phyloP scores from a whole-genome alignment of 2,797 vertebrate genomes.

The Cryptoprocta ferox region DNA sequence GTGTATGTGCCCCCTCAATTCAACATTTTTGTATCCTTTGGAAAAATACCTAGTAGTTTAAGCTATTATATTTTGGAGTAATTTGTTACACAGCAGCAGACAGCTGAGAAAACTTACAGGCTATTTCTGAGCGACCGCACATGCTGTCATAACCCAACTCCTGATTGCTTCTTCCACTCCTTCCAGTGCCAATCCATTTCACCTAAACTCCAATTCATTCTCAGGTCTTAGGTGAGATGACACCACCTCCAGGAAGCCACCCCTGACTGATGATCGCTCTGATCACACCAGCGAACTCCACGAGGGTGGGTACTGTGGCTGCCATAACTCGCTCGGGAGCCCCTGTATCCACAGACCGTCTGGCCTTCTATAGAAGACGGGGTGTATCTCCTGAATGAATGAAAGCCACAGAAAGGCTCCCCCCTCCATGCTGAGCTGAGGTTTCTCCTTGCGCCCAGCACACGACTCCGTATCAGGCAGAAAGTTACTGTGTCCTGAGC shows the following conservation, averaged over 20 bases:
- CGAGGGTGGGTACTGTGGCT: not conserved
- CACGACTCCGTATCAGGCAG: not conserved
- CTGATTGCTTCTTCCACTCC: not conserved
- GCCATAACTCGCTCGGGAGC: not conserved
- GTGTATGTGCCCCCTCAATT: no score
- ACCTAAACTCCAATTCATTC: not conserved
- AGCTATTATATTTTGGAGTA: not conserved
- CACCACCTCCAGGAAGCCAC: not conserved
- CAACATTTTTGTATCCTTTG: no score
- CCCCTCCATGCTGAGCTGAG: not conserved
- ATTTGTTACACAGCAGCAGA: not conserved
- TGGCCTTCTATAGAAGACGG: not conserved
- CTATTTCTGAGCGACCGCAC: not conserved
- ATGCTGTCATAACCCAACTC: not conserved
- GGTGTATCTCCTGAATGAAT: not conserved
- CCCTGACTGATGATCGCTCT: not conserved
- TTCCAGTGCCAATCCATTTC: not conserved
- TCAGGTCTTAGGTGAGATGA: not conserved
- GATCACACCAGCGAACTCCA: not conserved
- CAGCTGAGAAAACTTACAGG: not conserved
- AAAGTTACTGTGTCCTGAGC: not conserved
- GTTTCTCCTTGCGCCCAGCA: not conserved
- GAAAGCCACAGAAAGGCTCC: not conserved
- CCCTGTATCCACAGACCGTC: not conserved
- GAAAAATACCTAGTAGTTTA: not conserved